Conservation (phyloP, 2,888 invertebrate species). For the Xanthia togata region DNA sequence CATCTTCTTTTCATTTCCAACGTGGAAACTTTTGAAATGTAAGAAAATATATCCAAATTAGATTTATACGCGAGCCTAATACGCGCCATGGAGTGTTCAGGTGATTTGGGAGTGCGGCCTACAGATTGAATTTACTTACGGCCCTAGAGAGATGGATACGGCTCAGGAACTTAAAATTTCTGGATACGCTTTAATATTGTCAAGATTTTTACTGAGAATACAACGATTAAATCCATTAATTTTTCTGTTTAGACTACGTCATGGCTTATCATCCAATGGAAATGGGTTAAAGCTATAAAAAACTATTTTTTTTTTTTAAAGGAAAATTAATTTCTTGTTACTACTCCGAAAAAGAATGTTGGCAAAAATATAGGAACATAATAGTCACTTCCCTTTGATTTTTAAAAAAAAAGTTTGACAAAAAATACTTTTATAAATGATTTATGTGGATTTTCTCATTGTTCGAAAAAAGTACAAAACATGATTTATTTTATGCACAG, state of each 20-base stretch:
- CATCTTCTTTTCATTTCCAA: conserved; percentile 54
- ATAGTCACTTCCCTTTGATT: not conserved
- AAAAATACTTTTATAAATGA: not conserved
- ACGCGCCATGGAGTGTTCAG: conserved; percentile 84
- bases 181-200: conserved; percentile 47
- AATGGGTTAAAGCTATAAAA: not conserved
- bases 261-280: not conserved
- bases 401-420: not conserved
- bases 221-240: not conserved
- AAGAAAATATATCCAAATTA: conserved; percentile 86
- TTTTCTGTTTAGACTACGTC: not conserved
- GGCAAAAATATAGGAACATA: not conserved
- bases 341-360: not conserved
- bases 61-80: conserved; percentile 84
- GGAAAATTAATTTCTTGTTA: not conserved
- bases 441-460: not conserved
- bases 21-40: conserved; percentile 78
- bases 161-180: conserved; percentile 38
- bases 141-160: conserved; percentile 81
- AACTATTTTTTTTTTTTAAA: no score
- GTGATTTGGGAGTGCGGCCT: conserved; percentile 88
- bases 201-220: not conserved
- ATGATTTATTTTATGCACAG: not conserved
- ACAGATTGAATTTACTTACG: conserved; percentile 87
- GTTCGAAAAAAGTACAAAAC: not conserved